These are phyloP conservation scores for Argyrosomus regius DNA, from an alignment of 2,797 vertebrate species.

Conservation along the genomic window DNA sequence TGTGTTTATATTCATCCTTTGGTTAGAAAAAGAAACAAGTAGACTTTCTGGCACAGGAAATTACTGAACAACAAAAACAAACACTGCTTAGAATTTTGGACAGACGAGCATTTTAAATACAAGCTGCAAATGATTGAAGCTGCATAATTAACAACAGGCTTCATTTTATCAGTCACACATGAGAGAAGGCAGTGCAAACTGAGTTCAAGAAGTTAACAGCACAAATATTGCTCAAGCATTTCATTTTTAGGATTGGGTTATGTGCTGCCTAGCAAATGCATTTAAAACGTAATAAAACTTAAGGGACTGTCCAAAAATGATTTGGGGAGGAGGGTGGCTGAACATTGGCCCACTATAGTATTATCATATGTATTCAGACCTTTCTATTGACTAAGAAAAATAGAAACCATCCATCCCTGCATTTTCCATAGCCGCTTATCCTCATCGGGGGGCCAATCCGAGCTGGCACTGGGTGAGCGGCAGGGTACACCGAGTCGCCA, in stretches of 20 bases:
- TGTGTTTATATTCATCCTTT: conserved; percentile 5
- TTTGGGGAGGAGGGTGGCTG: neutral
- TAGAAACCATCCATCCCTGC: neutral
- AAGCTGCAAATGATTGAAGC: conserved; percentile 26
- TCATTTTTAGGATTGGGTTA: neutral
- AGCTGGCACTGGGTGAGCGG: no score
- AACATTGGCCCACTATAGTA: neutral
- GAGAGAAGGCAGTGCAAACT: neutral
- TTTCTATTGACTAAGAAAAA: neutral
- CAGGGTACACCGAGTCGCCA: no score
- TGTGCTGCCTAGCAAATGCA: neutral
- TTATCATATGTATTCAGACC: neutral
- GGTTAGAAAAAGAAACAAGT: conserved; percentile 12
- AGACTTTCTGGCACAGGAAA: conserved; percentile 2
- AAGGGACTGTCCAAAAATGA: neutral
- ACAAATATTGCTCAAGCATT: conserved; percentile 7
- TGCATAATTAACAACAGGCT: neutral
- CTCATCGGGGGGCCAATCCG: no score
- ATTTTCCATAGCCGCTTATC: no score
- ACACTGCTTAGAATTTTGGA: conserved; percentile 10
- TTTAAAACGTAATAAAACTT: neutral
- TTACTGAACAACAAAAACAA: conserved; percentile 21
- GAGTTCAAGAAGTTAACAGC: conserved; percentile 4
- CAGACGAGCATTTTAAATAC: conserved; percentile 2
- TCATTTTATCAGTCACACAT: neutral